Percentiles rank a stretch among this genome's conserved stretches.
Conservation (phyloP, 2,113 vertebrate species). For the Noctilio leporinus region DNA sequence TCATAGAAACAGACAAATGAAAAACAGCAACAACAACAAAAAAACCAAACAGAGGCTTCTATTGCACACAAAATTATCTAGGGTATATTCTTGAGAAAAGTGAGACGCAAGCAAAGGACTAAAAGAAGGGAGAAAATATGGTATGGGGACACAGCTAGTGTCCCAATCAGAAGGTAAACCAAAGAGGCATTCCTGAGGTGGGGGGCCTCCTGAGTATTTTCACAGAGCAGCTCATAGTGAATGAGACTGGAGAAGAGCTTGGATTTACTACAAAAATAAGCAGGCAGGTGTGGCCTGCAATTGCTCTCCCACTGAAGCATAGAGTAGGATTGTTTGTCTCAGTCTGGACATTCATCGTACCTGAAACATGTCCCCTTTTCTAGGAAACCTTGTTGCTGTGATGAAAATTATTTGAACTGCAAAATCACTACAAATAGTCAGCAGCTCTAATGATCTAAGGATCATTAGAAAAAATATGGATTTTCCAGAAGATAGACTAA, state of each 20-base stretch:
- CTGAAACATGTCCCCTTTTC: not conserved
- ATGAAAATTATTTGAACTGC: not conserved
- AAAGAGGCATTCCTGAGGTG: not conserved
- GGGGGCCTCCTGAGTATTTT: not conserved
- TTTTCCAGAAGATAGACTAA: not conserved
- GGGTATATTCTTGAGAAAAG: not conserved
- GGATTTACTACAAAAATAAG: not conserved
- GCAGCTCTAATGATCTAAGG: not conserved
- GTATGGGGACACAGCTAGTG: not conserved
- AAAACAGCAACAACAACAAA: too few species aligned
- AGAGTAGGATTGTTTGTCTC: not conserved
- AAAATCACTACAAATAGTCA: not conserved
- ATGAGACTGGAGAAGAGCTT: not conserved
- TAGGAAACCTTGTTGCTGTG: not conserved
- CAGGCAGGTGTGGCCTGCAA: not conserved
- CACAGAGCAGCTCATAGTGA: not conserved
- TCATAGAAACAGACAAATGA: not conserved
- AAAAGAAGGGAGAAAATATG: not conserved
- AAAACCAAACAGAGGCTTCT: not conserved
- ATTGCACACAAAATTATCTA: not conserved
- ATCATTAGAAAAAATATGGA: not conserved
- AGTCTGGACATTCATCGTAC: not conserved
- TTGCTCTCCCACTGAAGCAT: not conserved
- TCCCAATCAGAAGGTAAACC: not conserved
- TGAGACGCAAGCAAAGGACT: not conserved